Evolutionary conservation across 1,140 invertebrate species (phyloP).

Genomic region (Lutraria rhynchaena): DNA sequence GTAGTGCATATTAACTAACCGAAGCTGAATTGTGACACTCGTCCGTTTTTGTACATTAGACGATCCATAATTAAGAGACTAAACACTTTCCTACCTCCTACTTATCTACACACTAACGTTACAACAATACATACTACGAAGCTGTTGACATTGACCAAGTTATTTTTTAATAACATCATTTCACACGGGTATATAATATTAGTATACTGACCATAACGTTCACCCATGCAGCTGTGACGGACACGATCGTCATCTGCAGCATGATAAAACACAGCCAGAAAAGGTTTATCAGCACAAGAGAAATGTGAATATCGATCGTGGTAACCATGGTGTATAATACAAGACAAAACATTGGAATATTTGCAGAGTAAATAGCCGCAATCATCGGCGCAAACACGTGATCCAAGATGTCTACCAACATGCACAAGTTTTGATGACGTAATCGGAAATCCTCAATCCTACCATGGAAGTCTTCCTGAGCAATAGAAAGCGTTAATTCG

Average conservation of each 20-base stretch:
- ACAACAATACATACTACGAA: too few relatives aligned
- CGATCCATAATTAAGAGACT: too few relatives aligned
- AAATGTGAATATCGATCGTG: slow-evolving; percentile 41
- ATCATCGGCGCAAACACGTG: slow-evolving; percentile 44
- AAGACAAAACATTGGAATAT: slow-evolving; percentile 57
- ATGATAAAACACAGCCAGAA: slow-evolving; percentile 55
- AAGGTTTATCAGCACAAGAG: slow-evolving; percentile 53
- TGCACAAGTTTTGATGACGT: slow-evolving; percentile 46
- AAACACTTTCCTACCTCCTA: too few relatives aligned
- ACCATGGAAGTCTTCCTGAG: slow-evolving; percentile 26
- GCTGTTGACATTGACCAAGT: too few relatives aligned
- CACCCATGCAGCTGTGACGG: slow-evolving; percentile 32
- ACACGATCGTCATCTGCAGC: slow-evolving; percentile 52
- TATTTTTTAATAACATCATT: background rate
- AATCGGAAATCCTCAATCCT: slow-evolving; percentile 55
- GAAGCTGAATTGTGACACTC: too few relatives aligned
- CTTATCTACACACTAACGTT: too few relatives aligned
- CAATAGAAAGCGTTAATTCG: slow-evolving; percentile 24
- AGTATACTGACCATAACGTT: slow-evolving; percentile 49
- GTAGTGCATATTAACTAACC: too few relatives aligned
- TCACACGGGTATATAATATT: background rate
- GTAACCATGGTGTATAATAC: slow-evolving; percentile 53
- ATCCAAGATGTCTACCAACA: slow-evolving; percentile 28
- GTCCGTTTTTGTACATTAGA: too few relatives aligned
- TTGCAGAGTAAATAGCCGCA: slow-evolving; percentile 41